Evolutionary conservation across 2,113 vertebrate genomes (phyloP).

Genomic region (Pholis gunnellus): DNA sequence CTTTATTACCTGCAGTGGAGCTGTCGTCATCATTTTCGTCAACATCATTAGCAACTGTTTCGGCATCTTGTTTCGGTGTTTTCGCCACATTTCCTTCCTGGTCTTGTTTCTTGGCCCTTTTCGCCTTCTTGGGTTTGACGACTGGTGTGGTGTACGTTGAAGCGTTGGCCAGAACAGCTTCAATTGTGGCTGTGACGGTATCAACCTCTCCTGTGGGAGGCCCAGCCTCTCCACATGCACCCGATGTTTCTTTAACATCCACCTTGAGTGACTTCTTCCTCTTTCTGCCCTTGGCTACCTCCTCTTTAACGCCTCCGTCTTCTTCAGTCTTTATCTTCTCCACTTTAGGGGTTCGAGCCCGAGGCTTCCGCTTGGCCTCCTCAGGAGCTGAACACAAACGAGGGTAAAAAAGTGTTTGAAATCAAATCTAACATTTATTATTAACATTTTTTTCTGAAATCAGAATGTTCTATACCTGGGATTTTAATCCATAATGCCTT

Average conservation of each 20-base stretch:
- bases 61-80: slow-evolving; percentile 48
- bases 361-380: slow-evolving; percentile 58
- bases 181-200: slow-evolving; percentile 67
- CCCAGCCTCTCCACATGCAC: slow-evolving; percentile 30
- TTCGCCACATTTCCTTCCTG: slow-evolving; percentile 46
- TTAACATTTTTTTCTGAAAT: neutral
- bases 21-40: slow-evolving; percentile 76
- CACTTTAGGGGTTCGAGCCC: slow-evolving; percentile 70
- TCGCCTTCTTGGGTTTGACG: slow-evolving; percentile 73
- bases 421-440: neutral
- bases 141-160: slow-evolving; percentile 16
- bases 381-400: slow-evolving; percentile 43
- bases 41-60: slow-evolving; percentile 55
- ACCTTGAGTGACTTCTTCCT: slow-evolving; percentile 68
- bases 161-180: slow-evolving; percentile 68
- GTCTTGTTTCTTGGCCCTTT: slow-evolving; percentile 69
- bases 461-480: slow-evolving; percentile 54
- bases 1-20: slow-evolving; percentile 73
- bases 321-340: slow-evolving; percentile 54
- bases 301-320: slow-evolving; percentile 47
- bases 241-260: slow-evolving; percentile 42
- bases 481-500: slow-evolving; percentile 64
- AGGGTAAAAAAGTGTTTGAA: neutral
- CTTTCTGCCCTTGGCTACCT: slow-evolving; percentile 61
- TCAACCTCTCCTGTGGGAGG: slow-evolving; percentile 59